Evolutionary conservation across 2,113 vertebrate genomes (phyloP), one percentile per base, ranked within the genome.

Genomic region (Catagonus wagneri): DNA sequence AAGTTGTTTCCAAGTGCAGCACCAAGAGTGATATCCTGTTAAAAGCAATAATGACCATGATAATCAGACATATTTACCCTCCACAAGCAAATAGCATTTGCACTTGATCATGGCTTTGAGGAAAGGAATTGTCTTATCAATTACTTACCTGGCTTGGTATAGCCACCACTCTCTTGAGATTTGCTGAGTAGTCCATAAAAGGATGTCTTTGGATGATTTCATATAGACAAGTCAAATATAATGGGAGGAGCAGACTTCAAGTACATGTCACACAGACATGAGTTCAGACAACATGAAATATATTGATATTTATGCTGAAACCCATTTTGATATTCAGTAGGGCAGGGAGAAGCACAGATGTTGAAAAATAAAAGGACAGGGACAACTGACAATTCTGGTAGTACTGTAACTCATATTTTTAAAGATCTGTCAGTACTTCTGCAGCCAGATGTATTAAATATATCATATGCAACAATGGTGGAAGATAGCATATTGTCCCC

Each of bases 401-500:
- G 56, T n/a, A 89, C 29, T 81, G 44, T 11, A 52, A 17, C 9
- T 72, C 1, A 56, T 7, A 86, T 56, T 81, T 96, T 78, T 22
- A 74, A 93, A 91, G 15, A 65, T n/a, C 12, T 80, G 7, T 88
- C 79, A 85, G 56, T 58, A 54, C 66, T 94, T 90, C 58, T 93
- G 29, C 36, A 81, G 44, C 22, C 23, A 69, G 66, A 71, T 71
- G 29, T n/a, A 84, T 84, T 78, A 60, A 92, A 56, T 80, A 83
- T 5, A 81, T 65, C 56, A 66, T 91, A 93, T 1, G 78, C 20
- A 92, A 68, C 15, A 10, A 63, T 29, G 25, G 3, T 50, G 11
- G 66, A 90, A 94, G 69, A 86, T 0, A 58, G 0, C 29, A 29
- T 9, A 79, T 71, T 63, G 52, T 78, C 2, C 5, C 22, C 36